Base-by-base conservation (phyloP, 2,888 invertebrate genomes). In the Thysanoteuthis rhombus region DNA sequence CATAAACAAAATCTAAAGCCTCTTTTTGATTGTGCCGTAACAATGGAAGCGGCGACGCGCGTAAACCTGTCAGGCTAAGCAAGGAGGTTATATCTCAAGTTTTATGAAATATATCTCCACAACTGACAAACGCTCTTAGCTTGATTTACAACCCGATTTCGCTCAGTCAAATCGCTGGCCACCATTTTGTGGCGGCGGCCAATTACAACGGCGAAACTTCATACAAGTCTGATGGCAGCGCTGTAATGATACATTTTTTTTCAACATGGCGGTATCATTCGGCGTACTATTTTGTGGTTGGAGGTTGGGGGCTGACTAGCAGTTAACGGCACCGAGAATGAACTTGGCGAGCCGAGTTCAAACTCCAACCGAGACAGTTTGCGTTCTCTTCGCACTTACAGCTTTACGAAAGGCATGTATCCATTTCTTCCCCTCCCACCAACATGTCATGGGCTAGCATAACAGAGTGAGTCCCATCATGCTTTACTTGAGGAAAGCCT, bases 1-100 rank as follows among this genome's bases (percentile, higher is more conserved):
- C 75, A 75, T 75, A 75, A 75, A 75, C 75, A 75, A 75, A 75
- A 75, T 75, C 75, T 75, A 75, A 75, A n/a, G n/a, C 75, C 75
- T 75, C n/a, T n/a, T 75, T n/a, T 75, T 75, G n/a, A 75, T 75
- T 75, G 75, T 75, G 75, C n/a, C n/a, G 75, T n/a, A 75, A 75
- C 75, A 75, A 75, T 75, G 75, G 75, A 75, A 36, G 75, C 75
- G n/a, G 75, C n/a, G 36, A 75, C n/a, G 36, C 75, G 75, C 75
- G 75, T 75, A 75, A 75, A 75, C n/a, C 75, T 75, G 75, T 75
- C 75, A 75, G 19, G n/a, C 75, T 75, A n/a, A 36, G n/a, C 75
- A 75, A 16, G 75, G 75, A n/a, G 75, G 75, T 75, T 75, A 75
- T 75, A 75, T 75, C 75, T 75, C 75, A 75, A 75, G n/a, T 75